Evolutionary conservation across 1,140 invertebrate genomes (phyloP).

Genomic region (Drosophila subobscura): DNA sequence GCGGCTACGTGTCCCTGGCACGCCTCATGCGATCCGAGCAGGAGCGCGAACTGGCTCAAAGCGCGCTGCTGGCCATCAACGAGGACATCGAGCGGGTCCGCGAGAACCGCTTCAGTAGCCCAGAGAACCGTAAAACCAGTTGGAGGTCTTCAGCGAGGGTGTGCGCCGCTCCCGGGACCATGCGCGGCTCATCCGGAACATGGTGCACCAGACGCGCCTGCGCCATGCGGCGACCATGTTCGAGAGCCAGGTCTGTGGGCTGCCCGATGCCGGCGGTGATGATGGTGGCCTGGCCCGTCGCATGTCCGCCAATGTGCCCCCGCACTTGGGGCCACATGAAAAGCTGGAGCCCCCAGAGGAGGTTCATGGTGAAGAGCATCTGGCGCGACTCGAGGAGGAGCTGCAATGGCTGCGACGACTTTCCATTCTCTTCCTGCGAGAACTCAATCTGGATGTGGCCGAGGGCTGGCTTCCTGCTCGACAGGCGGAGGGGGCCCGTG

Average conservation of each 20-base stretch:
- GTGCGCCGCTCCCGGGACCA: slow-evolving; percentile 5
- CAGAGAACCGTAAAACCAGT: slow-evolving; percentile 1
- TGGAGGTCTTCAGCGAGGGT: background rate
- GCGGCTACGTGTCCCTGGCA: background rate
- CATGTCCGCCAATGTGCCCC: too few relatives aligned
- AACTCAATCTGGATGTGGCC: too few relatives aligned
- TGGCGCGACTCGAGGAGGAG: too few relatives aligned
- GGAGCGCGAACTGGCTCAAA: slow-evolving; percentile 5
- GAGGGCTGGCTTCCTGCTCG: too few relatives aligned
- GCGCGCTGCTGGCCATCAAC: slow-evolving; percentile 1
- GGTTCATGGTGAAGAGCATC: too few relatives aligned
- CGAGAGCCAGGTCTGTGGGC: background rate
- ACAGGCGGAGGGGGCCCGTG: too few relatives aligned
- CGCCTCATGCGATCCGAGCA: background rate
- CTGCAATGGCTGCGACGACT: too few relatives aligned
- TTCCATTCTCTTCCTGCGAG: too few relatives aligned
- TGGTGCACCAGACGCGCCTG: slow-evolving; percentile 7
- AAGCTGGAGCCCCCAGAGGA: too few relatives aligned
- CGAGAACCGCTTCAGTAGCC: background rate
- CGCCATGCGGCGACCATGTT: background rate
- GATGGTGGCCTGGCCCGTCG: slow-evolving; percentile 12
- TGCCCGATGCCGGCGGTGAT: slow-evolving; percentile 16
- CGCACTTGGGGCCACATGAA: too few relatives aligned
- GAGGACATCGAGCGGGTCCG: slow-evolving; percentile 13
- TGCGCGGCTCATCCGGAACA: slow-evolving; percentile 2